Percentiles rank a stretch among this genome's conserved stretches.
Conservation (phyloP, 1,140 invertebrate species). For the Cyclargus thomasi region DNA sequence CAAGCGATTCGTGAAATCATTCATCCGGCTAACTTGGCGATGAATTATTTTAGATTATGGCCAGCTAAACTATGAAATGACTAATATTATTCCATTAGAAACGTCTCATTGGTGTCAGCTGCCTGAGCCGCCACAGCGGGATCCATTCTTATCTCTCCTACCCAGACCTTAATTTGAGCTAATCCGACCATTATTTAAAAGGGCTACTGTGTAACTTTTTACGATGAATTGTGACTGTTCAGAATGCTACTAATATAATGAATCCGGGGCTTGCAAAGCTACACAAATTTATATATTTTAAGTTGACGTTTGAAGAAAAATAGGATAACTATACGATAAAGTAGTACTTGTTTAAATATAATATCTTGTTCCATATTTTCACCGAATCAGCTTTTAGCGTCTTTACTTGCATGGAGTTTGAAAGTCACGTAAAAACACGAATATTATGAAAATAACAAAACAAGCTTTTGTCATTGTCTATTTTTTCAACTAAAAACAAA, state of each 20-base stretch:
- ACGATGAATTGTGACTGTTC: neutral
- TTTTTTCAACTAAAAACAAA: too few species aligned
- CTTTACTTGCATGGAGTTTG: too few species aligned
- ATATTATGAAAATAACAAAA: too few species aligned
- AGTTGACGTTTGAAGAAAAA: too few species aligned
- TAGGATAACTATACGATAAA: too few species aligned
- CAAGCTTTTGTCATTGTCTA: too few species aligned
- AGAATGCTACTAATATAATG: neutral
- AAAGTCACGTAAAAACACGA: too few species aligned
- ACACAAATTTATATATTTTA: too few species aligned
- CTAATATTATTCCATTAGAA: constrained; percentile 7
- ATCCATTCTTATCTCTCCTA: constrained; percentile 18
- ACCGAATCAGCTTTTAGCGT: too few species aligned
- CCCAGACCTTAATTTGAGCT: constrained; percentile 21
- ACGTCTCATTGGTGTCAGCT: constrained; percentile 13
- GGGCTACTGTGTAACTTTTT: constrained; percentile 7
- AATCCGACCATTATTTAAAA: constrained; percentile 21
- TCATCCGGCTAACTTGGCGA: neutral
- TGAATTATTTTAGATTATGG: neutral
- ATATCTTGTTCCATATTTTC: too few species aligned
- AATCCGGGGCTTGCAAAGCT: neutral
- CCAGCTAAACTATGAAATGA: constrained; percentile 1
- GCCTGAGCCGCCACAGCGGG: constrained; percentile 7
- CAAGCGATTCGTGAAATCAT: neutral
- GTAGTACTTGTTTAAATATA: too few species aligned